Conservation (phyloP, 2,888 invertebrate species). For the Heliconius ethilla region DNA sequence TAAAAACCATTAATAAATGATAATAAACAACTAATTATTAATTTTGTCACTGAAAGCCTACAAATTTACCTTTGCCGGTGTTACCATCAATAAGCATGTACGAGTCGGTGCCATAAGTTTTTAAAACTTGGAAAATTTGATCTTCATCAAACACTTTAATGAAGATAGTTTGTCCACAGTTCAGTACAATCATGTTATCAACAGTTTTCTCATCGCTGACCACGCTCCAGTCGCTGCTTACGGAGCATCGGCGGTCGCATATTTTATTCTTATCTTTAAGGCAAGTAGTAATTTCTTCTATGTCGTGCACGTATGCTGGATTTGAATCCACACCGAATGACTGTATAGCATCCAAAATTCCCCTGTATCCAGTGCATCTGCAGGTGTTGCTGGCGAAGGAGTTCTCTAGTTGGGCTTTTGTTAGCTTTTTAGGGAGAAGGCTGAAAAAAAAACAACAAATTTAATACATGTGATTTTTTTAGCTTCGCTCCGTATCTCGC, state of each 20-base stretch:
- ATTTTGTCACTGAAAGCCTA: neutral
- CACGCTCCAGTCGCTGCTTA: conserved; percentile 62
- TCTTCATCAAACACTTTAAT: conserved; percentile 73
- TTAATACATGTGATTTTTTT: neutral
- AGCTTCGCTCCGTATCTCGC: too few relatives aligned
- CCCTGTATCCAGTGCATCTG: conserved; percentile 89
- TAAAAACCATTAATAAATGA: neutral
- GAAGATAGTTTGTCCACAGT: conserved; percentile 74
- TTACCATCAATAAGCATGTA: conserved; percentile 86
- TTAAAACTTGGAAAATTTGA: conserved; percentile 75
- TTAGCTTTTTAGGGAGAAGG: conserved; percentile 77
- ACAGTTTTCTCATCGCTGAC: conserved; percentile 49
- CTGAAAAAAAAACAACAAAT: conserved; percentile 53
- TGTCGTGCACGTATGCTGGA: conserved; percentile 75
- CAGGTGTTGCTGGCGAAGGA: conserved; percentile 90
- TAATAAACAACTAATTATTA: neutral
- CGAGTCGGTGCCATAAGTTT: conserved; percentile 65
- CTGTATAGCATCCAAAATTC: conserved; percentile 89
- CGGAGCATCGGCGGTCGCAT: conserved; percentile 63
- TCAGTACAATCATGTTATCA: conserved; percentile 67
- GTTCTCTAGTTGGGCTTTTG: conserved; percentile 86
- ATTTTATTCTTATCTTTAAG: conserved; percentile 48
- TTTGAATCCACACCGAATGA: conserved; percentile 85
- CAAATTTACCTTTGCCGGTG: conserved; percentile 85
- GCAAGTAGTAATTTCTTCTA: conserved; percentile 65